Percentiles rank a stretch among this genome's conserved stretches.
Evolutionary conservation across 1,140 invertebrate species (phyloP).

Genomic region (Drosophila serrata): DNA sequence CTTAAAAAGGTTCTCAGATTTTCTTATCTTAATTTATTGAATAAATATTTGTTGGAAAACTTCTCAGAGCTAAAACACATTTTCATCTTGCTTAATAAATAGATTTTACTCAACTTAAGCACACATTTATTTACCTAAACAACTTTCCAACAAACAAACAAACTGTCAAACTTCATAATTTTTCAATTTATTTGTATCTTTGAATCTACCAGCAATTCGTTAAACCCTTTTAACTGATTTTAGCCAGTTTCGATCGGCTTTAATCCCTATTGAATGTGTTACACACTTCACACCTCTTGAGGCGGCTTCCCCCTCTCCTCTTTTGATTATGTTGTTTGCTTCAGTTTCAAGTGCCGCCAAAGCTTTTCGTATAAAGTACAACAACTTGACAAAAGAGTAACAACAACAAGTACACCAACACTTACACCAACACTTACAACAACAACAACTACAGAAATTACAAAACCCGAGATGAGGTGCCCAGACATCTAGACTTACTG

Average conservation of each 20-base stretch:
- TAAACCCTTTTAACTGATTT: conserved; percentile 16
- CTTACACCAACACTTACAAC: conserved; percentile 10
- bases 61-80: not conserved
- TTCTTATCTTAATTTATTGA: too few relatives aligned
- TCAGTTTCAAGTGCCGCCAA: conserved; percentile 62
- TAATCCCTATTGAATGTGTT: conserved; percentile 60
- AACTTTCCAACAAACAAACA: not conserved
- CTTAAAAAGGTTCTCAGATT: not conserved
- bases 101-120: not conserved
- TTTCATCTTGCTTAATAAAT: not conserved
- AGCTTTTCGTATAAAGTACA: conserved; percentile 45
- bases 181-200: not conserved
- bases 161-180: not conserved
- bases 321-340: conserved; percentile 80
- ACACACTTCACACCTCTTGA: conserved; percentile 67
- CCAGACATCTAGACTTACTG: conserved; percentile 1
- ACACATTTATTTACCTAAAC: not conserved
- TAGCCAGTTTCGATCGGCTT: conserved; percentile 37
- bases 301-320: conserved; percentile 15
- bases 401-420: conserved; percentile 40
- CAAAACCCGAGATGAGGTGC: conserved; percentile 7
- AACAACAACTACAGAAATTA: conserved; percentile 52
- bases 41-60: too few relatives aligned
- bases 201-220: not conserved
- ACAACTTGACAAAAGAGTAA: conserved; percentile 69